Evolutionary conservation across 2,113 vertebrate species (phyloP), one percentile per base, ranked within the genome.

Genomic region (Entomyzon cyanotis): DNA sequence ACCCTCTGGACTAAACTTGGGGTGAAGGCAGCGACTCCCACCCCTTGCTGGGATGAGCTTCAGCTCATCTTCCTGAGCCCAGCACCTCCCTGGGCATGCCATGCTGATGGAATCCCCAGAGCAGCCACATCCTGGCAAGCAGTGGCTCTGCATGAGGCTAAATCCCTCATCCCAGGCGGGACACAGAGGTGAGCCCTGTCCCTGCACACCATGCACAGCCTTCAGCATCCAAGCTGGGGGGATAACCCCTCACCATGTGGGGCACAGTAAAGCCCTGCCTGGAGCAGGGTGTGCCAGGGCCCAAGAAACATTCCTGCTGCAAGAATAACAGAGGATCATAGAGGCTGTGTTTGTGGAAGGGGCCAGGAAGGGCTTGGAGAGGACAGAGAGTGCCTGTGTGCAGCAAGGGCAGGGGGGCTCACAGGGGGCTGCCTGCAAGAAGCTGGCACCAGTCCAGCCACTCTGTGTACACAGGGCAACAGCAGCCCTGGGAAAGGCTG

Each of bases 371-470:
- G 59, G 46, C 59, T 59, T 8, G 0, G 31, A 63, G 27, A 76
- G 80, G 65, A 96, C 92, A 97, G 93, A 95, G 75, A 88, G 74
- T 92, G 86, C 31, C 92, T 95, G 74, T 95, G 86, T 91, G 94
- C 5, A 0, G 39, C 1, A 3, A 47, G 90, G 71, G 69, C 74
- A 22, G 73, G 71, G 60, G 50, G 55, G 20, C 50, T 76, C 52
- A 13, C 11, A 46, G 76, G 74, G 30, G 81, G 44, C 17, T 6
- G 53, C 50, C 84, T 2, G 4, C 58, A 23, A 60, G 56, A 71
- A 28, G 27, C 79, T 93, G 89, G 84, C 49, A 0, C 79, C 89
- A 25, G 16, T 44, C 76, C 87, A 88, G 87, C 55, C 2, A 2
- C 28, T 63, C 79, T 83, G 70, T 33, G 53, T 83, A 76, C 88